Conservation (phyloP, 2,888 invertebrate species). For the Mesochorus sp. region DNA sequence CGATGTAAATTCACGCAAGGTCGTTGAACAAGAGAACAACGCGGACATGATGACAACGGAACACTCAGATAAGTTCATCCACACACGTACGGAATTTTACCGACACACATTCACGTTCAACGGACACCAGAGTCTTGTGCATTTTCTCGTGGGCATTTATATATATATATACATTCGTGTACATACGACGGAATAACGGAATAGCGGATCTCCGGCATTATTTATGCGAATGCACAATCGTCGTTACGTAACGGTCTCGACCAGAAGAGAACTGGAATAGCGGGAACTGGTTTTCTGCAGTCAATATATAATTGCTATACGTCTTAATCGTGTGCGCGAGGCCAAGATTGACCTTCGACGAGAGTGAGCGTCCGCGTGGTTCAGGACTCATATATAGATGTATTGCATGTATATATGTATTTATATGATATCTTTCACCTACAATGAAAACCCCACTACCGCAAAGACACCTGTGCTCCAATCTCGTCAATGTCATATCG, state of each 20-base stretch:
- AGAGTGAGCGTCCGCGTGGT: slow-evolving; percentile 49
- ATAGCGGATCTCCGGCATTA: slow-evolving; percentile 69
- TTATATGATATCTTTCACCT: slow-evolving; percentile 13
- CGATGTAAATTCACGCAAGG: slow-evolving; percentile 35
- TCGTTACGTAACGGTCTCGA: slow-evolving; percentile 71
- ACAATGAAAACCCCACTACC: not conserved
- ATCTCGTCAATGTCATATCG: slow-evolving; percentile 14
- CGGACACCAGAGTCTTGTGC: not conserved
- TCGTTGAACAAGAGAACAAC: slow-evolving; percentile 39
- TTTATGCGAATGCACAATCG: slow-evolving; percentile 74
- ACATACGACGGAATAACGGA: slow-evolving; percentile 60
- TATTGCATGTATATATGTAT: too few relatives aligned
- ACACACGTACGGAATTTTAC: not conserved
- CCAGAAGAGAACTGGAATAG: slow-evolving; percentile 76
- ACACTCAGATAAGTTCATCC: slow-evolving; percentile 12
- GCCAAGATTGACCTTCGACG: slow-evolving; percentile 59
- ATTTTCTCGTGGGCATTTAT: not conserved
- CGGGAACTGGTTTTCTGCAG: slow-evolving; percentile 76
- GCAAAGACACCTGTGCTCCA: not conserved
- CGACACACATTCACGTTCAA: not conserved
- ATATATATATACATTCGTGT: not conserved
- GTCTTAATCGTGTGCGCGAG: slow-evolving; percentile 69
- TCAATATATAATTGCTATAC: slow-evolving; percentile 73
- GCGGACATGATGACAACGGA: slow-evolving; percentile 30
- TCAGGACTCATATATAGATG: slow-evolving; percentile 2